Base-by-base conservation (phyloP, 2,888 invertebrate genomes). In the Frankliniella fusca region DNA sequence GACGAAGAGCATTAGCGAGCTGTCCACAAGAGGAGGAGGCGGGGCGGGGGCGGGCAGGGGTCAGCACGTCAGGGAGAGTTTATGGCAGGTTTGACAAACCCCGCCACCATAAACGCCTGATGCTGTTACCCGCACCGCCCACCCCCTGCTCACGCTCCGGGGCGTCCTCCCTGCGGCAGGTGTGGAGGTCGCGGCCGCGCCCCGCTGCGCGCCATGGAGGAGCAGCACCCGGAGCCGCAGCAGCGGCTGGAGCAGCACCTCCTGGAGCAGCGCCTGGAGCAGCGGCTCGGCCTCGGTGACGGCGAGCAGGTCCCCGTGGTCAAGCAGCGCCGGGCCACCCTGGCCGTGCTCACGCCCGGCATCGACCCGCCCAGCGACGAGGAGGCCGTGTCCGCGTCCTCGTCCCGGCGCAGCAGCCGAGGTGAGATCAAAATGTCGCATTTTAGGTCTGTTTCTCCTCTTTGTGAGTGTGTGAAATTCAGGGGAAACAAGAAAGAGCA, bases 311-410 rank as follows among this genome's bases (percentile, higher is more conserved):
- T 23, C 61, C 61, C 61, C 61, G 61, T 27, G 27, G 23, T 76
- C 27, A 76, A 76, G 70, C 70, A 76, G 70, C 70, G 70, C 70
- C 23, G 70, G 27, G 70, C 70, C 70, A 76, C 70, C 7, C 70
- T 76, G 70, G 70, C 70, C 70, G 70, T 76, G 70, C 70, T 76
- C 70, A 76, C 70, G 23, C 70, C 70, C 23, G 70, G 70, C 70
- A 27, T 12, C 23, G 70, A 76, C 70, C 70, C 70, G 70, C 70
- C 70, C 70, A 76, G 70, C 70, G 70, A 76, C 70, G 70, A 76
- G 27, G 70, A 76, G 70, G 70, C 70, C 23, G 70, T 76, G 27
- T 76, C 70, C 8, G 70, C 70, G 23, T 76, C 70, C 11, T 76
- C 70, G 23, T 76, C 70, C 23, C 70, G 70, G 70, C 70, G 70